Base-by-base conservation (phyloP, 2,888 invertebrate genomes). In the Mayetiola destructor region DNA sequence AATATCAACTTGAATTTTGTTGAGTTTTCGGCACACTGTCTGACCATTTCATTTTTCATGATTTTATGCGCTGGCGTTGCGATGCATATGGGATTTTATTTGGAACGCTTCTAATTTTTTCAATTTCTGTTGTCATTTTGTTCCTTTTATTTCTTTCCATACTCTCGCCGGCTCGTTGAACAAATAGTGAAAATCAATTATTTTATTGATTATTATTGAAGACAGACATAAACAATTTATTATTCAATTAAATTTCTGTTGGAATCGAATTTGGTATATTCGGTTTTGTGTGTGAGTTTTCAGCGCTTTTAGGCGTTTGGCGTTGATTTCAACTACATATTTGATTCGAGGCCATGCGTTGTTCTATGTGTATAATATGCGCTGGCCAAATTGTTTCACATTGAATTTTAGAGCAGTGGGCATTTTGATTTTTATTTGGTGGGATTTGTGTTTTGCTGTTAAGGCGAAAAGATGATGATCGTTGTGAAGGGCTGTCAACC, bases 181-280 rank as follows among this genome's bases (percentile, higher is more conserved):
- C n/a, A n/a, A n/a, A n/a, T n/a, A n/a, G 29, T 16, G 16, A 52
- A 52, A 27, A 52, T 27, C 52, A 52, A 29, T 52, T 52, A 52
- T 52, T 52, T 52, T 29, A 52, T 52, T 29, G 52, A 52, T 52
- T 52, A 29, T 52, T 27, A 52, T 52, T 23, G 52, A 52, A 16
- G 52, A 29, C 52, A 42, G 42, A 42, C 42, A 42, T 52, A 27
- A 29, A 52, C 52, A 29, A 52, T 52, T 52, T 52, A 52, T 52
- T 52, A 52, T 52, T 52, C 52, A 52, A 52, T 52, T 52, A 52
- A 52, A 29, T 52, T 29, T 52, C 23, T 52, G 27, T 52, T 29
- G 16, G n/a, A 52, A 29, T 29, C 52, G n/a, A 42, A 14, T 52
- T 52, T 52, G 52, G 52, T 27, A 21, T 23, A 21, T 14, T 42